A percentile compares a stretch with the other conserved stretches of the same genome.
These are phyloP conservation scores for Corythornis vintsioides DNA, from an alignment of 2,113 vertebrate genomes.

Conservation along the genomic window DNA sequence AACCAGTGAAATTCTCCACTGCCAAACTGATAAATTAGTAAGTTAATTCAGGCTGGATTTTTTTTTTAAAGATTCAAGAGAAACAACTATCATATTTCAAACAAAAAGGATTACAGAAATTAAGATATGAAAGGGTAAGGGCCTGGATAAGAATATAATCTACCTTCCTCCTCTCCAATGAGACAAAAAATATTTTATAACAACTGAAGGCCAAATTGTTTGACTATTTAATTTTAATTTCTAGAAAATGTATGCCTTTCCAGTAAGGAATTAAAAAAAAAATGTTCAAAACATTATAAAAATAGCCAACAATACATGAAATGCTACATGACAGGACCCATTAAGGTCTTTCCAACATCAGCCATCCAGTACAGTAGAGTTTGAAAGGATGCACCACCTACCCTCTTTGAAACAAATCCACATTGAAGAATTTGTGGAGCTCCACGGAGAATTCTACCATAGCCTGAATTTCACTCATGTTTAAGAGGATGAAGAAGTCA, in stretches of 20 bases:
- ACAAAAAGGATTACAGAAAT: background rate
- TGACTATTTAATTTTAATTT: background rate
- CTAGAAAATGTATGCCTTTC: background rate
- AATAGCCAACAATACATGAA: background rate
- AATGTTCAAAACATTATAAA: background rate
- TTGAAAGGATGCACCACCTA: conserved; percentile 69
- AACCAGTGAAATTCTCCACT: background rate
- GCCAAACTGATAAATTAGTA: background rate
- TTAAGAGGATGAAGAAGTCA: conserved; percentile 79
- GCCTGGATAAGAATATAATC: background rate
- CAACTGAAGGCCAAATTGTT: background rate
- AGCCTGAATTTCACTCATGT: conserved; percentile 99
- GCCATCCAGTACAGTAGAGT: background rate
- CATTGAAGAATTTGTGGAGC: conserved; percentile 99
- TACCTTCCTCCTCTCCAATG: background rate
- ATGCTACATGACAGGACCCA: background rate
- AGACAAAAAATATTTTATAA: background rate
- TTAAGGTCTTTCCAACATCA: background rate
- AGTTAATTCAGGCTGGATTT: background rate
- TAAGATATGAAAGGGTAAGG: background rate
- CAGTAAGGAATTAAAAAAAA: background rate
- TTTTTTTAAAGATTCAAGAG: background rate
- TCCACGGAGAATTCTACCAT: conserved; percentile 99
- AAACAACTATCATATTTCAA: background rate
- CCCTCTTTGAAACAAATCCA: conserved; percentile 99